Percentiles rank a stretch among this genome's conserved stretches.
phyloP scores from a whole-genome alignment of 2,113 vertebrate species.

The Meleagris gallopavo region DNA sequence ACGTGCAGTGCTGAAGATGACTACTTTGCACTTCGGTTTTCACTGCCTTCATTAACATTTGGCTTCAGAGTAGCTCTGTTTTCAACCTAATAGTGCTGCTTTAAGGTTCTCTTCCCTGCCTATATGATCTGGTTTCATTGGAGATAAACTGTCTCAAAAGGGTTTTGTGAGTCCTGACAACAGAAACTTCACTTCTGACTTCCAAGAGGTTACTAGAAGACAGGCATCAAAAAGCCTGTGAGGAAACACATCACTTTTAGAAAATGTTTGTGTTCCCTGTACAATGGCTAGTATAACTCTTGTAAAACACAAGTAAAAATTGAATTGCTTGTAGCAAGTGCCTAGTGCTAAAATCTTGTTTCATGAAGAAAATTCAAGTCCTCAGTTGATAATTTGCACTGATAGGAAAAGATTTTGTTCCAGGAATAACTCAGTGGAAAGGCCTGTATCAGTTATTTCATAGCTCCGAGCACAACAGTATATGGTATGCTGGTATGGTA shows the following conservation, averaged over 20 bases:
- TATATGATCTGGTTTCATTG: neutral
- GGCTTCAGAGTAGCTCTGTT: neutral
- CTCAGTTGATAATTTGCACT: neutral
- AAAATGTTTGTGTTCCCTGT: neutral
- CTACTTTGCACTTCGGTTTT: neutral
- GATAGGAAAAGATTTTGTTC: neutral
- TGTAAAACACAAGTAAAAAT: neutral
- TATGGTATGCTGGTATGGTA: neutral
- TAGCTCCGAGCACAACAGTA: rapidly evolving
- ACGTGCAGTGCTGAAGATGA: rapidly evolving
- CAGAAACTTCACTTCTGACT: neutral
- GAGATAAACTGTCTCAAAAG: neutral
- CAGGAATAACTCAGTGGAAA: neutral
- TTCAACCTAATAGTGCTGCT: neutral
- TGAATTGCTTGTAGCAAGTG: neutral
- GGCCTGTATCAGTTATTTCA: neutral
- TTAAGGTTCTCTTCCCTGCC: neutral
- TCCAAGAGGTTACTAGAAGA: neutral
- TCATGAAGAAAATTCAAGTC: neutral
- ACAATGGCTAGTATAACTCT: neutral
- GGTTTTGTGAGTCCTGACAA: neutral
- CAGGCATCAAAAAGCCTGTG: neutral
- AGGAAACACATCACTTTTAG: neutral
- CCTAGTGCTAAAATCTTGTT: neutral
- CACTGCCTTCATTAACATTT: neutral